Conservation (phyloP, 2,888 invertebrate species). For the Tigriopus californicus region DNA sequence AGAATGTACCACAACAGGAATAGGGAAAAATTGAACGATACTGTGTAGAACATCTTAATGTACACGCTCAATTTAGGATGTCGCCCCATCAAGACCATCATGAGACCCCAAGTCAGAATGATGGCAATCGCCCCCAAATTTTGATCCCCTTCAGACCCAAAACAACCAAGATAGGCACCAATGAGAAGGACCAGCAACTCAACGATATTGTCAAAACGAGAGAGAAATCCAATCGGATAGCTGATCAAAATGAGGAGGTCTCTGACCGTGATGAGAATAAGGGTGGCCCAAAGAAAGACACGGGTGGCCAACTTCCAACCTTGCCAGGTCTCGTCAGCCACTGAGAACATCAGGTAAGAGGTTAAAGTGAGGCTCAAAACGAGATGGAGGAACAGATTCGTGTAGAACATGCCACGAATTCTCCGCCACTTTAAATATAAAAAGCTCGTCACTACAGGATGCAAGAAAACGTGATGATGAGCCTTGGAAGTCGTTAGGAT, state of each 20-base stretch:
- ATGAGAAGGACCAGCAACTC: conserved; percentile 44
- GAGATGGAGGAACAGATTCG: neutral
- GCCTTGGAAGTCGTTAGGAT: neutral
- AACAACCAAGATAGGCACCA: conserved; percentile 28
- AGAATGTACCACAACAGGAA: conserved; percentile 60
- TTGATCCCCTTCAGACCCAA: neutral
- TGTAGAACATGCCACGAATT: neutral
- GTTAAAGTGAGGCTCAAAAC: neutral
- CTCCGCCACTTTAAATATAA: conserved; percentile 7
- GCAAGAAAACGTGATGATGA: neutral
- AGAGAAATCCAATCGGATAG: conserved; percentile 44
- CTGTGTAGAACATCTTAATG: conserved; percentile 62
- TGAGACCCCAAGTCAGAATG: conserved; percentile 51
- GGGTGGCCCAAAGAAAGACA: neutral
- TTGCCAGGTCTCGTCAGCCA: neutral
- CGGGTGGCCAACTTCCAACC: neutral
- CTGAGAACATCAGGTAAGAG: neutral
- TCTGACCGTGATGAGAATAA: conserved; percentile 24
- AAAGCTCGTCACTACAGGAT: conserved; percentile 12
- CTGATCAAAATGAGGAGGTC: conserved; percentile 52
- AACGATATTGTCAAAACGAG: conserved; percentile 50
- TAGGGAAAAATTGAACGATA: conserved; percentile 56
- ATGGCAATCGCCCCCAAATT: conserved; percentile 34
- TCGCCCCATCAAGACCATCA: conserved; percentile 56
- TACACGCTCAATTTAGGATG: conserved; percentile 58